phyloP scores from a whole-genome alignment of 2,113 vertebrate genomes.

The Podilymbus podiceps region DNA sequence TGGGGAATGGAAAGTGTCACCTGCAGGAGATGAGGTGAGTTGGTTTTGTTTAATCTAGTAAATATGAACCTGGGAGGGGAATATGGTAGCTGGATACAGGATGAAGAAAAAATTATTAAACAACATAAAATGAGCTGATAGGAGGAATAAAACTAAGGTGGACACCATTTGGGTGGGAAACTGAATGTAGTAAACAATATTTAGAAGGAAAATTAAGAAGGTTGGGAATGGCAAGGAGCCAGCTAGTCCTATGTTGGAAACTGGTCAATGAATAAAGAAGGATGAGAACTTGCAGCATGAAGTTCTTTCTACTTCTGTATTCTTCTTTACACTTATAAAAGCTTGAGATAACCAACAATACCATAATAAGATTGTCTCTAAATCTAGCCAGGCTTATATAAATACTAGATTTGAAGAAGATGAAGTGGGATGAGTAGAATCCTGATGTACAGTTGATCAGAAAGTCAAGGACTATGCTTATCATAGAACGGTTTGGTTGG shows the following conservation, averaged over 20 bases:
- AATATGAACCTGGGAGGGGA: not conserved
- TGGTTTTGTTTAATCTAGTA: not conserved
- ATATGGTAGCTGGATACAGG: not conserved
- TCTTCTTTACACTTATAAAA: not conserved
- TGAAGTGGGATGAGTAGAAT: not conserved
- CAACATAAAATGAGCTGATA: not conserved
- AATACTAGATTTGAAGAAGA: not conserved
- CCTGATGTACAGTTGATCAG: not conserved
- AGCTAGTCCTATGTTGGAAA: not conserved
- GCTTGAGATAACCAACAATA: not conserved
- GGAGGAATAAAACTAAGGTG: not conserved
- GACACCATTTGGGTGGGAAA: not conserved
- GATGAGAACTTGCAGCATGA: not conserved
- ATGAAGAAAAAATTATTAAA: not conserved
- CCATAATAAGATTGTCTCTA: not conserved
- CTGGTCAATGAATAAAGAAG: not conserved
- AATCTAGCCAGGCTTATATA: not conserved
- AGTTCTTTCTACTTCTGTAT: not conserved
- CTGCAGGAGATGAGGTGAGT: not conserved
- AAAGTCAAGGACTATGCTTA: not conserved
- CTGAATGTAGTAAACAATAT: not conserved
- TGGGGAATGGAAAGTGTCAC: not conserved
- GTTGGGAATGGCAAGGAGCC: not conserved
- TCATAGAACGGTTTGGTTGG: not conserved
- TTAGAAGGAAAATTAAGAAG: not conserved